A percentile compares a stretch with the other conserved stretches of the same genome.
Conservation (phyloP, 2,113 vertebrate species). For the Grammomys surdaster region DNA sequence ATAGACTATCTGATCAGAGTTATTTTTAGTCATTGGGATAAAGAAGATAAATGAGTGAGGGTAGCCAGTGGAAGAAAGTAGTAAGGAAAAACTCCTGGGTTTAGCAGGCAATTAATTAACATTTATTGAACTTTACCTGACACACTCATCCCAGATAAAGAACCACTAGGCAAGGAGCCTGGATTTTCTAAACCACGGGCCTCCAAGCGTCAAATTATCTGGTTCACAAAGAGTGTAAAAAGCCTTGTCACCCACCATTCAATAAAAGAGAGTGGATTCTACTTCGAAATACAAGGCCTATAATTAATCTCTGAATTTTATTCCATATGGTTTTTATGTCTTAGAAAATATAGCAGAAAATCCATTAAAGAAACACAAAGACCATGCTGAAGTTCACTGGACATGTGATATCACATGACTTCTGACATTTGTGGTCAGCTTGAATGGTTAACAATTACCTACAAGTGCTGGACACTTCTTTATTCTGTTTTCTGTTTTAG, state of each 20-base stretch:
- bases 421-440: background rate
- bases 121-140: conserved; percentile 12
- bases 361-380: conserved; percentile 24
- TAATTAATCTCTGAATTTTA: background rate
- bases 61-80: background rate
- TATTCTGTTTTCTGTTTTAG: background rate
- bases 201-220: background rate
- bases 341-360: conserved; percentile 52
- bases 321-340: background rate
- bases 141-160: background rate
- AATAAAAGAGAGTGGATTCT: background rate
- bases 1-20: background rate
- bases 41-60: conserved; percentile 41
- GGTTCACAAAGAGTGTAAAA: background rate
- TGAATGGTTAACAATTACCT: background rate
- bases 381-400: background rate
- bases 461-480: background rate
- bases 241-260: background rate
- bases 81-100: background rate
- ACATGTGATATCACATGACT: background rate
- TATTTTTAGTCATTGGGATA: conserved; percentile 50
- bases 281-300: conserved; percentile 11
- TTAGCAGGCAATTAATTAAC: background rate
- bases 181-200: background rate
- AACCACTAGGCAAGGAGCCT: background rate